phyloP scores from a whole-genome alignment of 2,888 invertebrate genomes.

The Diaprepes abbreviatus region DNA sequence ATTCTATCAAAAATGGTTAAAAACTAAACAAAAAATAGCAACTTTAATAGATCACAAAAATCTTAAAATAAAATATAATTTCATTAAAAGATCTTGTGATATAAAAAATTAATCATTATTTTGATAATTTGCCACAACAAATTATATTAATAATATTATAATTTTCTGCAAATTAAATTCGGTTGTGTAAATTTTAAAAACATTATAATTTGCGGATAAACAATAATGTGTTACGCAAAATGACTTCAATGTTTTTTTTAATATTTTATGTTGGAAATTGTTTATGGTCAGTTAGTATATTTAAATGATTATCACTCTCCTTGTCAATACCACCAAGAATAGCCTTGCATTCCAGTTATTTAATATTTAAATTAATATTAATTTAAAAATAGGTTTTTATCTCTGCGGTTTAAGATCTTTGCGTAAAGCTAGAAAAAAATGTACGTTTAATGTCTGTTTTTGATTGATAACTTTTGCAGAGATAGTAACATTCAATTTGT shows the following conservation, averaged over 20 bases:
- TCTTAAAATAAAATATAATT: too few relatives aligned
- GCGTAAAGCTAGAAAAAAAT: background rate
- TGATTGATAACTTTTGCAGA: too few relatives aligned
- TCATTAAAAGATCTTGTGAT: too few relatives aligned
- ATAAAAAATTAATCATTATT: too few relatives aligned
- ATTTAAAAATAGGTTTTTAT: conserved; percentile 5
- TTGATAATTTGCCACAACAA: background rate
- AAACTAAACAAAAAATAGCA: too few relatives aligned
- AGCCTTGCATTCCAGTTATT: background rate
- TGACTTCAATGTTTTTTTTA: background rate
- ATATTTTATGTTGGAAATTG: background rate
- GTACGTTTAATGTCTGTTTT: too few relatives aligned
- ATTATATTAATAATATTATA: background rate
- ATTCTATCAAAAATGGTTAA: too few relatives aligned
- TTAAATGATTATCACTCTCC: background rate
- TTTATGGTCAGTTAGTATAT: background rate
- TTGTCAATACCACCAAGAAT: background rate
- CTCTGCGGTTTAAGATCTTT: background rate
- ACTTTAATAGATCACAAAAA: too few relatives aligned
- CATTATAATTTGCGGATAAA: background rate
- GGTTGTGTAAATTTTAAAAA: background rate
- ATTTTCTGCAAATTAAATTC: conserved; percentile 13
- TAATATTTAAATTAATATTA: background rate
- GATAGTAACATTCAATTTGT: too few relatives aligned
- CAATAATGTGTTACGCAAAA: background rate